Conservation (phyloP, 1,140 invertebrate genomes). For the Mycetomoellerius zeteki region DNA sequence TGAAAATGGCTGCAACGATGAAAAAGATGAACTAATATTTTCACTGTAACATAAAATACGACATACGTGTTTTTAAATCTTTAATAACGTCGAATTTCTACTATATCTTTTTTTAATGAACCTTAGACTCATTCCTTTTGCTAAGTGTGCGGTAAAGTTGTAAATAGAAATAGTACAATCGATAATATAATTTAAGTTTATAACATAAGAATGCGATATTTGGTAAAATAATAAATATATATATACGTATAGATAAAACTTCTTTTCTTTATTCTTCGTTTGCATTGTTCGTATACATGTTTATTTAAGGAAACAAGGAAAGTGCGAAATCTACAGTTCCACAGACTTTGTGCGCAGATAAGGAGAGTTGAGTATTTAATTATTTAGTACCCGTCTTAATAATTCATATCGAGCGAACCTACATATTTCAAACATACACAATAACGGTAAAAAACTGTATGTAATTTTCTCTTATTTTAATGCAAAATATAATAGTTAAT, state of each 20-base stretch:
- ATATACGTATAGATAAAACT: neutral
- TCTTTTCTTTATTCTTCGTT: neutral
- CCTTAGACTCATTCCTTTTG: neutral
- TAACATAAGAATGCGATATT: neutral
- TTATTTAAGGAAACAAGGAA: conserved; percentile 20
- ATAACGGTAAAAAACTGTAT: neutral
- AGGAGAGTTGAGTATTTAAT: neutral
- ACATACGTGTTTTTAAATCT: neutral
- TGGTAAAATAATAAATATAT: conserved; percentile 32
- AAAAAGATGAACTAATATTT: neutral
- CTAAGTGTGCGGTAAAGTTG: neutral
- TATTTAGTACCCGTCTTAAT: conserved; percentile 27
- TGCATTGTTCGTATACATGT: neutral
- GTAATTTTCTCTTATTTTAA: conserved; percentile 4
- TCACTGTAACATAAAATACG: neutral
- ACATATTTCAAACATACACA: neutral
- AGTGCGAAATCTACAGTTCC: conserved; percentile 5
- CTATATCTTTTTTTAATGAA: neutral
- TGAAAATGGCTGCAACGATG: neutral
- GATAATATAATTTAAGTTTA: conserved; percentile 18
- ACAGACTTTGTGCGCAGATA: neutral
- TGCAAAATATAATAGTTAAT: neutral
- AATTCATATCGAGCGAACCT: neutral
- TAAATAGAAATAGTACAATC: neutral
- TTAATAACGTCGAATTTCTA: conserved; percentile 7